Conservation (phyloP, 2,797 vertebrate species). For the Nannoperca obscura region DNA sequence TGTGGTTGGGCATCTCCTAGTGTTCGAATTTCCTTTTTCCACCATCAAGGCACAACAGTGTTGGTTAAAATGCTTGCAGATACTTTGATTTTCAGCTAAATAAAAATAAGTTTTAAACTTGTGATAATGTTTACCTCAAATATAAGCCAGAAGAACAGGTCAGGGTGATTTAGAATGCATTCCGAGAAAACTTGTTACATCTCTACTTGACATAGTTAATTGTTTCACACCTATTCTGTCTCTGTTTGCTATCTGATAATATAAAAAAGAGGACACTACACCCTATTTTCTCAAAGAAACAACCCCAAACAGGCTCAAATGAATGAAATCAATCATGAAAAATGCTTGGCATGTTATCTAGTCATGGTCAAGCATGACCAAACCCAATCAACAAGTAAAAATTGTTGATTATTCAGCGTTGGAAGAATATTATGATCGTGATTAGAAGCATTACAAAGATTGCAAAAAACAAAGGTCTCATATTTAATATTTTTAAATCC, state of each 20-base stretch:
- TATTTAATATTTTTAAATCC: constrained; percentile 43
- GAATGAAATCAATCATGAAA: constrained; percentile 19
- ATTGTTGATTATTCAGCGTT: constrained; percentile 6
- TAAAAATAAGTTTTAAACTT: constrained; percentile 9
- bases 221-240: neutral
- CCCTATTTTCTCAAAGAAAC: neutral
- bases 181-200: neutral
- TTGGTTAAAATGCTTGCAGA: constrained; percentile 27
- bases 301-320: neutral
- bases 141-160: constrained; percentile 11
- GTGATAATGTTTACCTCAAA: neutral
- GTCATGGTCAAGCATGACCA: constrained; percentile 30
- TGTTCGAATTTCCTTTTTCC: constrained; percentile 22
- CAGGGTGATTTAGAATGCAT: neutral
- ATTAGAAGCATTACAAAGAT: constrained; percentile 10
- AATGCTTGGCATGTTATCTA: constrained; percentile 7
- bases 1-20: neutral
- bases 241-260: neutral
- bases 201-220: neutral
- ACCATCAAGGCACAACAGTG: constrained; percentile 2
- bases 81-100: constrained; percentile 13
- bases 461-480: constrained; percentile 24
- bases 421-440: constrained; percentile 20
- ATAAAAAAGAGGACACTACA: constrained; percentile 7
- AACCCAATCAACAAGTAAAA: constrained; percentile 36